These are phyloP conservation scores for Melanocharis versteri DNA, from an alignment of 2,113 vertebrate genomes.

Conservation along the genomic window DNA sequence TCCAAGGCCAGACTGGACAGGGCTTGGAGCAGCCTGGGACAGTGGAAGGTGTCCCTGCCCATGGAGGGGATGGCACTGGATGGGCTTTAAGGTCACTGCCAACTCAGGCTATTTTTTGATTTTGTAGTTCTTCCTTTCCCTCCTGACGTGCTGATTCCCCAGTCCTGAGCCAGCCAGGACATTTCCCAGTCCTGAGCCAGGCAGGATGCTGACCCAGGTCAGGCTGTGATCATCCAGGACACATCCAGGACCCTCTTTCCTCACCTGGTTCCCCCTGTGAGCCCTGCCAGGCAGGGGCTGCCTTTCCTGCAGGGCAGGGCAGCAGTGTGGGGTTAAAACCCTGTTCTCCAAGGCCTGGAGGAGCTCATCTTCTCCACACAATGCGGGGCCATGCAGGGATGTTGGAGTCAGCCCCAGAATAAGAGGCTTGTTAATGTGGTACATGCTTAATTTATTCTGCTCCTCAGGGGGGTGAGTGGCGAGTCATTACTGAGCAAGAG, in stretches of 20 bases:
- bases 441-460: constrained; percentile 21
- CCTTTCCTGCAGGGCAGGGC: background rate
- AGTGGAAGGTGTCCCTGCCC: background rate
- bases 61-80: fast-evolving
- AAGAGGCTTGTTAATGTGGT: background rate
- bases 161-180: background rate
- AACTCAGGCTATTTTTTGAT: background rate
- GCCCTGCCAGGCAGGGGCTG: background rate
- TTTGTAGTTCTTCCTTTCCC: background rate
- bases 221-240: background rate
- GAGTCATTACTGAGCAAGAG: background rate
- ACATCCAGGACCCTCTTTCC: fast-evolving
- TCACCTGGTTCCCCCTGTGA: background rate
- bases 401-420: background rate
- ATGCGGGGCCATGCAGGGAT: background rate
- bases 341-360: background rate
- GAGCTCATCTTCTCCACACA: background rate
- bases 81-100: background rate
- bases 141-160: background rate
- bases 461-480: background rate
- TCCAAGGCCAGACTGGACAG: fast-evolving
- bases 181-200: background rate
- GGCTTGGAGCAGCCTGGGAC: background rate
- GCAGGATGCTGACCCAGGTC: background rate
- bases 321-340: background rate